Evolutionary conservation across 1,140 invertebrate species (phyloP), one percentile per base, ranked within the genome.

Genomic region (Neodiprion fabricii): DNA sequence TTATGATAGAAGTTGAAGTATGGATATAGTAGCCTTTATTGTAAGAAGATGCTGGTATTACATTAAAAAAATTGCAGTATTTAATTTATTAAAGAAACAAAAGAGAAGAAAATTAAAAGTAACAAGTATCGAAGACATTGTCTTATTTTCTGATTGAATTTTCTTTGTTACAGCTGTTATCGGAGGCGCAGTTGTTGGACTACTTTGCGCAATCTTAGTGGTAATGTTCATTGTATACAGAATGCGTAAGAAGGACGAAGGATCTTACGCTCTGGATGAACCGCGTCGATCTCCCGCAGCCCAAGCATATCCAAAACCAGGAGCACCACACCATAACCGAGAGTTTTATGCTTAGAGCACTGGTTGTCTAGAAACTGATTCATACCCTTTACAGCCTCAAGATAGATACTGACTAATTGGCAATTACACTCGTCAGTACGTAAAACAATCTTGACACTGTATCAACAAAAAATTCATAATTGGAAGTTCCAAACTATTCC

Each of bases 211-310:
- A 82, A 99, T 99, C 87, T 91, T 99, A 69, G 95, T 99, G 76
- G 97, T 99, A 68, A 99, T 99, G 98, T 99, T 99, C 90, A 98
- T 99, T 84, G 97, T 98, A 8, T 99, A 99, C 89, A 94, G 98
- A 84, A 99, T 99, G 97, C 93, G 98, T 86, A 99, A 99, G 92
- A 99, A 99, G 91, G 98, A 99, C 87, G 98, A 99, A 88, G 98
- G 98, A 14, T 98, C 97, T 76, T 99, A 99, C 86, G 95, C 97
- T 8, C 90, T 99, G 75, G 98, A 99, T 84, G 98, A 99, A 89
- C 97, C 97, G 17, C 97, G 97, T 88, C 91, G 96, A 86, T 96
- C 96, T 78, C 96, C 96, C 66, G 96, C 95, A 69, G 93, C 94
- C 75, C 96, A 96, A 82, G 94, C 96, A 75, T 98, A 97, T 90